These are phyloP conservation scores for Halcyon smyrnensis DNA, from an alignment of 2,797 vertebrate genomes.

Conservation along the genomic window DNA sequence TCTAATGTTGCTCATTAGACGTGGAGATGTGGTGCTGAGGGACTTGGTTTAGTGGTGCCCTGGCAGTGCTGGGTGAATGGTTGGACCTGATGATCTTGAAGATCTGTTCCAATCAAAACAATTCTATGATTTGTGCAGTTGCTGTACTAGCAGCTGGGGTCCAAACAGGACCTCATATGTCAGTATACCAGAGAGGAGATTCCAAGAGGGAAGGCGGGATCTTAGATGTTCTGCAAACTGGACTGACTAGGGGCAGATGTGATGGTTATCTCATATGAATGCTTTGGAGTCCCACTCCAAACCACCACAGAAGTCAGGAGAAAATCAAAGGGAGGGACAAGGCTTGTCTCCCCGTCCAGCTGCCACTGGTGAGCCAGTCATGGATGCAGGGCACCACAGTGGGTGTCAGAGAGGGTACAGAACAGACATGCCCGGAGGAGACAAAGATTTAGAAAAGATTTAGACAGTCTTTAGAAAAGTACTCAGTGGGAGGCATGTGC, in stretches of 20 bases:
- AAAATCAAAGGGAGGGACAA: neutral
- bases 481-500: neutral
- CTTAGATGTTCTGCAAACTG: neutral
- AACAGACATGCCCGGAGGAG: neutral
- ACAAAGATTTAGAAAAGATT: neutral
- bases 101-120: neutral
- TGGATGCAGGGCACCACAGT: accelerated
- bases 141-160: neutral
- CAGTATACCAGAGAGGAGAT: accelerated
- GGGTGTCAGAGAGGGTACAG: neutral
- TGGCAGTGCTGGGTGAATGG: neutral
- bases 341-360: neutral
- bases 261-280: neutral
- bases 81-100: neutral
- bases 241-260: neutral
- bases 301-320: neutral
- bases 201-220: neutral
- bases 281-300: neutral
- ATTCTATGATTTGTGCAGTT: neutral
- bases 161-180: neutral
- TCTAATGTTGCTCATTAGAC: neutral
- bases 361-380: accelerated
- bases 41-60: neutral
- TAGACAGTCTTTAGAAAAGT: neutral
- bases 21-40: neutral